These are phyloP conservation scores for Sternarchorhynchus goeldii DNA, from an alignment of 2,797 vertebrate genomes.

Conservation along the genomic window DNA sequence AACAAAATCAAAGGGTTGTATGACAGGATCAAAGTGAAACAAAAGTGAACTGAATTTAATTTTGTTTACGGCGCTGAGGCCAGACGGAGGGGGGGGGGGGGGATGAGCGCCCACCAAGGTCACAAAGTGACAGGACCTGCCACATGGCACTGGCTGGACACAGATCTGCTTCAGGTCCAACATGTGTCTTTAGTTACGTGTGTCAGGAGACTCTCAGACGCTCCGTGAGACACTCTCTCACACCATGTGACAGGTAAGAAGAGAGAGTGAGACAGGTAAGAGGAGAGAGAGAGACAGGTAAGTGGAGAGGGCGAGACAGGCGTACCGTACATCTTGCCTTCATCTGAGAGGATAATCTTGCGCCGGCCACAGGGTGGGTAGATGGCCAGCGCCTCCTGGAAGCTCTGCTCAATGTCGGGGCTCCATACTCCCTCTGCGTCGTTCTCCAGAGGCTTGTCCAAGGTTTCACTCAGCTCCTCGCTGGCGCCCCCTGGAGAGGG, in stretches of 20 bases:
- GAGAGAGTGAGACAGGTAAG: neutral
- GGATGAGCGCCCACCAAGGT: no score
- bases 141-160: neutral
- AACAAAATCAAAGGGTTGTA: neutral
- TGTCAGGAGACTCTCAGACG: no score
- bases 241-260: neutral
- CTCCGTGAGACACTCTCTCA: neutral
- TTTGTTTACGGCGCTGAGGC: neutral
- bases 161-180: neutral
- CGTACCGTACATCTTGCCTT: conserved; percentile 99
- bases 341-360: conserved; percentile 96
- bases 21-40: neutral
- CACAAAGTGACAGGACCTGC: no score
- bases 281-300: neutral
- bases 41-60: neutral
- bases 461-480: conserved; percentile 86
- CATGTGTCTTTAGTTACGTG: no score
- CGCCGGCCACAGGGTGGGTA: conserved; percentile 93
- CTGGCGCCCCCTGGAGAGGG: conserved; percentile 94
- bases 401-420: conserved; percentile 94
- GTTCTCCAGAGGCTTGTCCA: conserved; percentile 91
- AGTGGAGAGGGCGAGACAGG: conserved; percentile 46
- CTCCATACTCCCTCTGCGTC: conserved; percentile 96
- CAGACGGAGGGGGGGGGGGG: no score
- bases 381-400: conserved; percentile 95